A percentile compares a stretch with the other conserved stretches of the same genome.
Evolutionary conservation across 2,888 invertebrate species (phyloP).

Genomic region (Luperina testacea): DNA sequence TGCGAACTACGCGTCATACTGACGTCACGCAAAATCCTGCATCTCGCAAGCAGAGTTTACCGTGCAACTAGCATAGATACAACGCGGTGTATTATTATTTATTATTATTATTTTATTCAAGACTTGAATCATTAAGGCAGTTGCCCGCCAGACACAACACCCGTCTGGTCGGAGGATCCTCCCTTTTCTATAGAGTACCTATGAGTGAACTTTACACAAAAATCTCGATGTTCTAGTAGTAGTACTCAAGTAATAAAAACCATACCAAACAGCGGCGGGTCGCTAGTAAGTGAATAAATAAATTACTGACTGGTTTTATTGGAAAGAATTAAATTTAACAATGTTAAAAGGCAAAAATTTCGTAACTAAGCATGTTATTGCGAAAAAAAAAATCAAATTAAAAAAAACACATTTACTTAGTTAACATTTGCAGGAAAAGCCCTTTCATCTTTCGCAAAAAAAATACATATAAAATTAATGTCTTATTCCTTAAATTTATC

Average conservation of each 20-base stretch:
- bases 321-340: background rate
- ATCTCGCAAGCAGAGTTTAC: too few relatives aligned
- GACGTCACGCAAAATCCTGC: too few relatives aligned
- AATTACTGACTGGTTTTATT: background rate
- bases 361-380: background rate
- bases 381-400: background rate
- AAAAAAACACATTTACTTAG: constrained; percentile 10
- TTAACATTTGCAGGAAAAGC: constrained; percentile 24
- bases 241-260: background rate
- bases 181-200: too few relatives aligned
- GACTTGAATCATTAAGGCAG: too few relatives aligned
- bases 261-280: background rate
- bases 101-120: too few relatives aligned
- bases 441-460: constrained; percentile 11
- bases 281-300: background rate
- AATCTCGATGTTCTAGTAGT: background rate
- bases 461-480: constrained; percentile 42
- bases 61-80: too few relatives aligned
- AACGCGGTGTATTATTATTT: too few relatives aligned
- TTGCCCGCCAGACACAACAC: too few relatives aligned
- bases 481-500: constrained; percentile 54
- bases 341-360: background rate
- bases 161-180: too few relatives aligned
- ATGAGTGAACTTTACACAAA: background rate
- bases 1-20: too few relatives aligned